A percentile compares a stretch with the other conserved stretches of the same genome.
Conservation (phyloP, 2,888 invertebrate species). For the Diogma glabrata region DNA sequence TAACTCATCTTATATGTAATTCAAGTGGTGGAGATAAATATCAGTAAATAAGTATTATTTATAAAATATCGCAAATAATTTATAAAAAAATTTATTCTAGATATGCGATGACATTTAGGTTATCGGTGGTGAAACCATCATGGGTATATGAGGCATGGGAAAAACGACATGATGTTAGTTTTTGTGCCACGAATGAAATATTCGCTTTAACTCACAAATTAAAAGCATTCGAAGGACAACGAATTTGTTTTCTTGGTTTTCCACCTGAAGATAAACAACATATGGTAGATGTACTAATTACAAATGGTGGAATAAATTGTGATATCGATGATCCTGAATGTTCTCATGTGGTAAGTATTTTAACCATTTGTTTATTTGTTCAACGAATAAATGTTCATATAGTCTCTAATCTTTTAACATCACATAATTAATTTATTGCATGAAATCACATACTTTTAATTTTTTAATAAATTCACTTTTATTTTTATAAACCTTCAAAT, state of each 20-base stretch:
- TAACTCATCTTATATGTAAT: slow-evolving; percentile 89
- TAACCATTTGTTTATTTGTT: not conserved
- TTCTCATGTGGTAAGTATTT: slow-evolving; percentile 83
- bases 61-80: not conserved
- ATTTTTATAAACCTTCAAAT: too few relatives aligned
- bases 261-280: slow-evolving; percentile 80
- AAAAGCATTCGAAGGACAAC: slow-evolving; percentile 78
- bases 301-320: slow-evolving; percentile 73
- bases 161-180: slow-evolving; percentile 54
- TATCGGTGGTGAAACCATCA: slow-evolving; percentile 74
- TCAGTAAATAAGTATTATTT: slow-evolving; percentile 39
- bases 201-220: slow-evolving; percentile 61
- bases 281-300: slow-evolving; percentile 79
- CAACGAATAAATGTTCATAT: not conserved
- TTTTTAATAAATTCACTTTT: too few relatives aligned
- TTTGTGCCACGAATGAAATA: slow-evolving; percentile 57
- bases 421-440: too few relatives aligned
- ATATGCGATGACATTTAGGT: slow-evolving; percentile 80
- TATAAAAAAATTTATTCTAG: too few relatives aligned
- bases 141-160: slow-evolving; percentile 90
- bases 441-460: too few relatives aligned
- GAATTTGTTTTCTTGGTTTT: slow-evolving; percentile 83
- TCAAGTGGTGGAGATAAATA: slow-evolving; percentile 86
- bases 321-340: slow-evolving; percentile 70
- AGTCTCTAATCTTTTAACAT: not conserved